Percentiles rank a stretch among this genome's conserved stretches.
These are phyloP conservation scores for Tipula confusa DNA, from an alignment of 2,888 invertebrate species.

Conservation along the genomic window DNA sequence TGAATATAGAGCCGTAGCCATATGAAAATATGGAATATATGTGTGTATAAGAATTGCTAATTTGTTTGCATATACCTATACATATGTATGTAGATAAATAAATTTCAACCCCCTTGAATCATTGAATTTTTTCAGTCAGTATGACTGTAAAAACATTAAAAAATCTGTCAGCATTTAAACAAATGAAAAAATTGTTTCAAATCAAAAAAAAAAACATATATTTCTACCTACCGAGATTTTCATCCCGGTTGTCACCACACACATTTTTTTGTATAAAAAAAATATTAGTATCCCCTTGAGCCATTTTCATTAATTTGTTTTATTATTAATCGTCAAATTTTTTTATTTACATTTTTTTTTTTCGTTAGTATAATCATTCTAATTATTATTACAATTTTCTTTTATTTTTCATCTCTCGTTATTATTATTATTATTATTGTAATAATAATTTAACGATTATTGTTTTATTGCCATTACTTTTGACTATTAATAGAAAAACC, in stretches of 20 bases:
- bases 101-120: background rate
- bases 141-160: background rate
- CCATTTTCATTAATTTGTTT: conserved; percentile 9
- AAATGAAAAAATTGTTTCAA: background rate
- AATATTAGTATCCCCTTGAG: background rate
- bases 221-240: conserved; percentile 3
- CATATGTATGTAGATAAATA: background rate
- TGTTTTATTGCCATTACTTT: background rate
- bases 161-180: background rate
- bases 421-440: background rate
- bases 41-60: background rate
- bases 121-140: background rate
- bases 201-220: background rate
- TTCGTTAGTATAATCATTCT: conserved; percentile 3
- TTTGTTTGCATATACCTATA: background rate
- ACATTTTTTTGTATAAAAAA: background rate
- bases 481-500: background rate
- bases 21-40: background rate
- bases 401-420: background rate
- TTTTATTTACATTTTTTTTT: too few species aligned
- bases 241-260: background rate
- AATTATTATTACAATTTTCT: conserved; percentile 20
- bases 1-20: background rate
- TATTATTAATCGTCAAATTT: conserved; percentile 15
- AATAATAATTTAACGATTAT: conserved; percentile 20